Percentiles rank a stretch among this genome's conserved stretches.
phyloP scores from a whole-genome alignment of 2,888 invertebrate species.

The Xestobium rufovillosum region DNA sequence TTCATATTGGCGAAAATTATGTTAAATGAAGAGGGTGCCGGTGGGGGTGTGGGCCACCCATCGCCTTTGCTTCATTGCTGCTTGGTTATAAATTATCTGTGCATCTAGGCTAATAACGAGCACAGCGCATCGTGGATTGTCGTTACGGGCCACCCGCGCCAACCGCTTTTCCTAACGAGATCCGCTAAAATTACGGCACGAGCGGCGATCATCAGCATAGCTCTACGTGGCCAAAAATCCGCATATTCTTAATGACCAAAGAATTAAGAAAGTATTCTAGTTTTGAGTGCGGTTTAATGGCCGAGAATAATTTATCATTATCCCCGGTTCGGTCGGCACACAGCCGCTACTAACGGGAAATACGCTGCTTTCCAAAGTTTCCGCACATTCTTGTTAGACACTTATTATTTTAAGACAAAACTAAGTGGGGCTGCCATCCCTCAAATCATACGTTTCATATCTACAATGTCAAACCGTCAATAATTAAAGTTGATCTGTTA shows the following conservation, averaged over 20 bases:
- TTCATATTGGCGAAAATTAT: no score
- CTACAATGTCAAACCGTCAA: no score
- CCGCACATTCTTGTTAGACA: no score
- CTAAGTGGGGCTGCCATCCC: no score
- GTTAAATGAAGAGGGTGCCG: no score
- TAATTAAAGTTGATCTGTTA: no score
- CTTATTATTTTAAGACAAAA: no score
- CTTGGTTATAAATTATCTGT: constrained; percentile 37
- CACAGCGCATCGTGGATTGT: constrained; percentile 38
- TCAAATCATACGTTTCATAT: no score
- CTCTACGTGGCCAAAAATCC: constrained; percentile 32
- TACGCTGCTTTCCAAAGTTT: constrained; percentile 6
- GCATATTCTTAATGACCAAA: constrained; percentile 39
- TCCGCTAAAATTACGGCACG: constrained; percentile 40
- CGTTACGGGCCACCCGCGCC: constrained; percentile 39
- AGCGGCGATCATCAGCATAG: constrained; percentile 36
- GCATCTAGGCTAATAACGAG: constrained; percentile 30
- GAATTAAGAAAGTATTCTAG: constrained; percentile 37
- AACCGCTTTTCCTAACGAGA: constrained; percentile 37
- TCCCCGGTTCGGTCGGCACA: constrained; percentile 23
- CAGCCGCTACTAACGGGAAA: constrained; percentile 20
- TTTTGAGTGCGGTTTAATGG: constrained; percentile 28
- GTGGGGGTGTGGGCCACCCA: constrained; percentile 27
- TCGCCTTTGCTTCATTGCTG: constrained; percentile 36
- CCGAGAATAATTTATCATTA: constrained; percentile 29